Evolutionary conservation across 2,888 invertebrate genomes (phyloP).

Genomic region (Trichacis sp.): DNA sequence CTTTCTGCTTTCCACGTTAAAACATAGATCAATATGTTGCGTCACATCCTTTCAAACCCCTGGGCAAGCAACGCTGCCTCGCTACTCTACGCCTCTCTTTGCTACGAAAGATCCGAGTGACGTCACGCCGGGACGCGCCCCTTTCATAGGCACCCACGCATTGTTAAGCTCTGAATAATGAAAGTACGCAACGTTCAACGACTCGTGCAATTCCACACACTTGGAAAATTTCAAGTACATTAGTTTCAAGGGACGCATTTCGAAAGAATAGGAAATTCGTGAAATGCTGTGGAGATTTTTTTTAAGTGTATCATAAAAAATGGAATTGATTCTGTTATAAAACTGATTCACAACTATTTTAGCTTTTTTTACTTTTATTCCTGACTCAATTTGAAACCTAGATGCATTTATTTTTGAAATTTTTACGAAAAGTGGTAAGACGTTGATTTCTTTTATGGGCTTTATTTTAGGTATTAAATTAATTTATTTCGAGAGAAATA

Average conservation of each 20-base stretch:
- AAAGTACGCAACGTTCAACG: slow-evolving; percentile 41
- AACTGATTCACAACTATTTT: no score
- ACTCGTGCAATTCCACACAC: slow-evolving; percentile 14
- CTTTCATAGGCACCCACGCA: slow-evolving; percentile 64
- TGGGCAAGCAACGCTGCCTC: slow-evolving; percentile 47
- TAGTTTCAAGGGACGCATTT: neutral
- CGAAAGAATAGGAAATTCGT: neutral
- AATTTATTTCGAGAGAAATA: no score
- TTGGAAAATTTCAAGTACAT: neutral
- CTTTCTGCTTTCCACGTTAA: slow-evolving; percentile 38
- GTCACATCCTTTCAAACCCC: slow-evolving; percentile 61
- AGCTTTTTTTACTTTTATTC: no score
- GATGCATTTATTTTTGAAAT: no score
- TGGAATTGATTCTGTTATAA: no score
- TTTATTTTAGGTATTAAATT: no score
- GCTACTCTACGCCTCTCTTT: slow-evolving; percentile 22
- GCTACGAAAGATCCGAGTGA: slow-evolving; percentile 52
- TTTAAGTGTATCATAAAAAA: no score
- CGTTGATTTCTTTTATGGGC: no score
- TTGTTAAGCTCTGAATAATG: slow-evolving; percentile 34
- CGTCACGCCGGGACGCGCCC: slow-evolving; percentile 66
- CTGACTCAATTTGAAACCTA: no score
- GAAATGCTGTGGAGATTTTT: no score
- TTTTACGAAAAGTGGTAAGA: no score
- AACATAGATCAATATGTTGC: slow-evolving; percentile 69